Base-by-base conservation (phyloP, 2,888 invertebrate species). In the Lasius fuliginosus region DNA sequence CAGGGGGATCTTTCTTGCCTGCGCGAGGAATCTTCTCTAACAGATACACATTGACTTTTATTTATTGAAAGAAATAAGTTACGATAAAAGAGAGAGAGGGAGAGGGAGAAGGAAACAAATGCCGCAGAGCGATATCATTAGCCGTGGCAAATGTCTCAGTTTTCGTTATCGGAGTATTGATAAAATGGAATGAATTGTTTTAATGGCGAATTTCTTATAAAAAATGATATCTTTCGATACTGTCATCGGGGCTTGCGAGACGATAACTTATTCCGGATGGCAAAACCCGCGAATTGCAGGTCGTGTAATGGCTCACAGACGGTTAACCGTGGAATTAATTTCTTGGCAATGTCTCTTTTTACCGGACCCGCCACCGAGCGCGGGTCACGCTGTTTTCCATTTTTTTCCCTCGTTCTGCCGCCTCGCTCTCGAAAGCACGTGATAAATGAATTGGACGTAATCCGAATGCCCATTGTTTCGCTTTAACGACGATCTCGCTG, bases 401-500 rank as follows among this genome's bases (percentile, higher is more conserved):
- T 71, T 82, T 86, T 87, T 82, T 85, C 69, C 36, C 30, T 79
- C 46, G 42, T 64, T 74, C 62, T 85, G 49, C 33, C 64, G 30
- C 67, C 46, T 46, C 82, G 65, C 69, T 82, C 88, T 69, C 82
- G 84, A 71, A 79, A 79, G 81, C 74, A 67, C 85, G 89, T 90
- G 90, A 90, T 88, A 90, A 90, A 89, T 89, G 90, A 90, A 90
- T 90, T 87, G 90, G 86, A 89, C 86, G 90, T 89, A 90, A 90
- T 90, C 87, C 90, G 90, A 90, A 90, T 88, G 88, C 83, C 90
- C 86, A 90, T 90, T 91, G 90, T 90, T 90, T 90, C 90, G 85
- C 77, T 90, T 90, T 87, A 89, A 90, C 88, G 88, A 89, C 84
- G 84, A 87, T 82, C 67, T 65, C 77, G 79, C 42, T 75, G 77